These are phyloP conservation scores for Nyctibius bracteatus DNA, from an alignment of 2,113 vertebrate genomes.

Conservation along the genomic window DNA sequence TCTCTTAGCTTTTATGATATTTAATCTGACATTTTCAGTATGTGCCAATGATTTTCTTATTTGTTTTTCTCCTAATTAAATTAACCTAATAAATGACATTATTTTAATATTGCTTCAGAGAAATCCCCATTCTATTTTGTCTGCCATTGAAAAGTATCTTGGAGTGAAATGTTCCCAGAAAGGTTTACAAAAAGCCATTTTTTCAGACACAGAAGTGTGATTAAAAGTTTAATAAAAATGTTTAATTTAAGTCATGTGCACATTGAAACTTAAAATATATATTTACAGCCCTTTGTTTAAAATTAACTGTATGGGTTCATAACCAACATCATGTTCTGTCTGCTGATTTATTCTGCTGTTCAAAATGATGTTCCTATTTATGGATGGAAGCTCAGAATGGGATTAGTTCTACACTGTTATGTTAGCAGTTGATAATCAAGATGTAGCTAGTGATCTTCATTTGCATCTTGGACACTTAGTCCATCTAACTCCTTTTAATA, in stretches of 20 bases:
- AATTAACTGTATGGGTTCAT: neutral
- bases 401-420: neutral
- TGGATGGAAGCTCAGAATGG: neutral
- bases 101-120: neutral
- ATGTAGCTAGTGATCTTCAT: neutral
- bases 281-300: neutral
- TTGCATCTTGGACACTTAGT: neutral
- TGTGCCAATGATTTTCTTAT: neutral
- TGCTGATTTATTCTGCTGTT: neutral
- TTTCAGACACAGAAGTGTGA: neutral
- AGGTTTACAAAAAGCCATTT: neutral
- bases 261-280: neutral
- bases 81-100: neutral
- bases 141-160: neutral
- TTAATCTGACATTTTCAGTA: constrained; percentile 33
- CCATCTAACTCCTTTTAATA: neutral
- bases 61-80: constrained; percentile 7
- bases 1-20: neutral
- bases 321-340: neutral
- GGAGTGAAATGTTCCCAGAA: neutral
- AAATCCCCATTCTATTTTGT: neutral
- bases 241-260: fast-evolving
- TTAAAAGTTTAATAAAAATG: neutral
- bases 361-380: neutral
- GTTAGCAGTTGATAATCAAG: neutral